phyloP scores from a whole-genome alignment of 1,140 invertebrate genomes.

The honey bee (Apis mellifera) region DNA sequence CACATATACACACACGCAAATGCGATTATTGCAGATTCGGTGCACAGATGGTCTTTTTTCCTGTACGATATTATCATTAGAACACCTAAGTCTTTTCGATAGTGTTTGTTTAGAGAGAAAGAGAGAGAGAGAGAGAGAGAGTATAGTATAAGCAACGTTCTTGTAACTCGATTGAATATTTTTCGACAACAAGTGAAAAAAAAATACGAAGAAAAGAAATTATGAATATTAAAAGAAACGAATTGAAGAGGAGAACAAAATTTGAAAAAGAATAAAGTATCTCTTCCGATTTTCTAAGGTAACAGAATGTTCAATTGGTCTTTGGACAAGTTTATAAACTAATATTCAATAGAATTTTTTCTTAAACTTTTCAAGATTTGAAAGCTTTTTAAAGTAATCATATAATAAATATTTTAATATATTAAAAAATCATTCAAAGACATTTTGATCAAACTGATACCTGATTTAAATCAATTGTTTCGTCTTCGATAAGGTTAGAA shows the following conservation, averaged over 20 bases:
- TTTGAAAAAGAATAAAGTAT: too few relatives aligned
- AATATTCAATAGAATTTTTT: neutral
- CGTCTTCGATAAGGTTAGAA: constrained; percentile 6
- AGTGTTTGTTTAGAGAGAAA: neutral
- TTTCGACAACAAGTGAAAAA: neutral
- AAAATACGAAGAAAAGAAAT: too few relatives aligned
- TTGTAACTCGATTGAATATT: neutral
- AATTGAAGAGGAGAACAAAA: neutral
- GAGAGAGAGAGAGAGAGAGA: neutral
- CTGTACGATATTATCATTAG: constrained; percentile 14
- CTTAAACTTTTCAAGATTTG: neutral
- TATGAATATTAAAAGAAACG: neutral
- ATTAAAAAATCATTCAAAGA: neutral
- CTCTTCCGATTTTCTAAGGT: neutral
- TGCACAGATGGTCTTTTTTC: constrained; percentile 15
- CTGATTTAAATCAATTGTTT: neutral
- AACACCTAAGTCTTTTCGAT: neutral
- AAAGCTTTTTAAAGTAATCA: neutral
- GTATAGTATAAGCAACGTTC: neutral
- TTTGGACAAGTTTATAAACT: neutral
- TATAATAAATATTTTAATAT: neutral
- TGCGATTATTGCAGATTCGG: constrained; percentile 25
- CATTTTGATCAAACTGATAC: neutral
- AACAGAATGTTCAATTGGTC: neutral
- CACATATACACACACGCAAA: neutral